Evolutionary conservation across 2,888 invertebrate genomes (phyloP), one percentile per base, ranked within the genome.

Genomic region (Drosophila anomalipes): DNA sequence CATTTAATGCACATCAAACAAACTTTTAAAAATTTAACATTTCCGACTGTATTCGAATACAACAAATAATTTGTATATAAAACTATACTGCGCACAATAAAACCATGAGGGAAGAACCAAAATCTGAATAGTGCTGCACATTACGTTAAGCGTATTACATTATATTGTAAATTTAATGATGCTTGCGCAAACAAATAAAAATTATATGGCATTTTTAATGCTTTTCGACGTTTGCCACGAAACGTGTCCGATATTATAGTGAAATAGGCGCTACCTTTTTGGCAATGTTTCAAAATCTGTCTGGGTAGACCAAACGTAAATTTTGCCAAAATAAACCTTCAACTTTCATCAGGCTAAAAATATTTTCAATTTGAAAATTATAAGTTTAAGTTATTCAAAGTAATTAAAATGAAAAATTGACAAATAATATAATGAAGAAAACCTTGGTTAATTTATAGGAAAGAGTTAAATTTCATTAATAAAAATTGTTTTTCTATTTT

Each of bases 241-340:
- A 63, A 47, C 70, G 67, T 66, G 32, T 33, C 63, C 64, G 41
- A 54, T 54, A 70, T 22, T 58, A 22, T 44, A 4, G 41, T 58
- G 66, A 64, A 56, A 57, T 51, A 39, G 60, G 49, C 49, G 37
- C 70, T 53, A 39, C 52, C 16, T 49, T 70, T 74, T 85, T 83
- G 88, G 88, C 83, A 84, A 69, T 30, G 26, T 51, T 72, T 78
- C 85, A 87, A 72, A 70, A 66, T 41, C 16, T 19, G 57, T 28
- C 58, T 26, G 16, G 26, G 7, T 44, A 66, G 35, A 57, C 62
- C 41, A 61, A 76, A 65, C 61, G 63, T 41, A 63, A 66, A 69
- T 68, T 58, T 56, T 61, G 47, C 35, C 56, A 58, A 63, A 61
- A 51, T 65, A 67, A 71, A 74, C 68, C 37, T 51, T 61, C 44